Base-by-base conservation (phyloP, 2,113 vertebrate species). In the Dasyprocta punctata region DNA sequence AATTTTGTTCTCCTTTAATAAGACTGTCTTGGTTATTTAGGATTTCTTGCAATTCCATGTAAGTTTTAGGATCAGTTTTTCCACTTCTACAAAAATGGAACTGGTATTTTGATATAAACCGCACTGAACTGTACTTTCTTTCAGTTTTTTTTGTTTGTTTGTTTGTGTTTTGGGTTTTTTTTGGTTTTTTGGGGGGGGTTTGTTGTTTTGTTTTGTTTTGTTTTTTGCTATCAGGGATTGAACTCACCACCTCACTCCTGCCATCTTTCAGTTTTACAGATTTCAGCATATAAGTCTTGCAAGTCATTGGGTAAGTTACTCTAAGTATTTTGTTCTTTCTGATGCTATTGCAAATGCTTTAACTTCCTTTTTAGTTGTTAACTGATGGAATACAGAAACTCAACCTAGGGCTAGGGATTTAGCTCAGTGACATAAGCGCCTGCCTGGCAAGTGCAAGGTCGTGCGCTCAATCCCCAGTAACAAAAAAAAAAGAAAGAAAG, bases 51-150 rank as follows among this genome's bases (percentile, higher is more conserved):
- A 71, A 86, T 56, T 93, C 61, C 44, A 71, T 24, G 22, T 80
- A 28, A 86, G 81, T 75, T 96, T 84, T 75, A 97, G 52, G 49
- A 94, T 78, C 52, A 71, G 16, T 28, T 88, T 94, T 97, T 36
- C 26, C 61, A 63, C 65, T 90, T 90, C 82, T 77, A 24, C 12
- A 24, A 60, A 87, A 82, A 71, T 1, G 14, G 10, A 36, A 52
- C 0, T 58, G 33, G 30, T 28, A 92, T 71, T 92, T 63, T 63
- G 30, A 71, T 17, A 71, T 10, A 44, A 16, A 67, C 30, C 26
- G 0, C 30, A 90, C 0, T 90, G 41, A 81, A 28, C 26, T 75
- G 19, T n/a, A n/a, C n/a, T n/a, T n/a, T n/a, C n/a, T n/a, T n/a
- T n/a, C n/a, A n/a, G n/a, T n/a, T n/a, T n/a, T n/a, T n/a, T n/a